These are phyloP conservation scores for Drosophila lacertosa DNA, from an alignment of 1,140 invertebrate genomes.

Conservation along the genomic window DNA sequence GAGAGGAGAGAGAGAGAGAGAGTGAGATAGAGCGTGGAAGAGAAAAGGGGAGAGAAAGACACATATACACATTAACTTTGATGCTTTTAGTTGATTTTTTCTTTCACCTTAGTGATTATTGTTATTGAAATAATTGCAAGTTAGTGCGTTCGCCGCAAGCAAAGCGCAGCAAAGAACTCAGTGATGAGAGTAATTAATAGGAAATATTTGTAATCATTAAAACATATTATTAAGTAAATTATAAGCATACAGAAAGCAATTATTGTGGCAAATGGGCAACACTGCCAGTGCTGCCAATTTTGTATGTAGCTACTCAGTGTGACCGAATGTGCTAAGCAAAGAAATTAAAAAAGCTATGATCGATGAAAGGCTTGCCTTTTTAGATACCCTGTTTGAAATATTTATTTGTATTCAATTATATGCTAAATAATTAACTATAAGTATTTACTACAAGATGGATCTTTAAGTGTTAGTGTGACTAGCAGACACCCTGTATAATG, in stretches of 20 bases:
- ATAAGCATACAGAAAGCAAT: constrained; percentile 4
- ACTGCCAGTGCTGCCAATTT: not conserved
- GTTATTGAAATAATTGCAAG: constrained; percentile 48
- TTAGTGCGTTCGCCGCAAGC: constrained; percentile 53
- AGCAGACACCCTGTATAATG: not conserved
- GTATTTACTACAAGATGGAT: not conserved
- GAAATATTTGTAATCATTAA: constrained; percentile 6
- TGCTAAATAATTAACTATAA: not conserved
- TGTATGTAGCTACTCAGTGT: not conserved
- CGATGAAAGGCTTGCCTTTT: not conserved
- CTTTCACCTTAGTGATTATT: constrained; percentile 27
- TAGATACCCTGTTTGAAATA: not conserved
- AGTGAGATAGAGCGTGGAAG: not conserved
- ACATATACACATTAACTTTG: constrained; percentile 34
- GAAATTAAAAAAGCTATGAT: not conserved
- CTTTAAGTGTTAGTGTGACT: not conserved
- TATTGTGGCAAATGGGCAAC: not conserved
- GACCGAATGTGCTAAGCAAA: not conserved
- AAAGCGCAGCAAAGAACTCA: constrained; percentile 58
- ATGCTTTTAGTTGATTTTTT: constrained; percentile 17
- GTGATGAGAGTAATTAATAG: constrained; percentile 37
- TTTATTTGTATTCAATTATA: not conserved
- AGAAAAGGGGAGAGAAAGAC: not conserved
- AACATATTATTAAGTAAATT: too few species aligned
- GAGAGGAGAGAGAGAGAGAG: not conserved